Evolutionary conservation across 2,113 vertebrate genomes (phyloP), one percentile per base, ranked within the genome.

Genomic region (Solea senegalensis): DNA sequence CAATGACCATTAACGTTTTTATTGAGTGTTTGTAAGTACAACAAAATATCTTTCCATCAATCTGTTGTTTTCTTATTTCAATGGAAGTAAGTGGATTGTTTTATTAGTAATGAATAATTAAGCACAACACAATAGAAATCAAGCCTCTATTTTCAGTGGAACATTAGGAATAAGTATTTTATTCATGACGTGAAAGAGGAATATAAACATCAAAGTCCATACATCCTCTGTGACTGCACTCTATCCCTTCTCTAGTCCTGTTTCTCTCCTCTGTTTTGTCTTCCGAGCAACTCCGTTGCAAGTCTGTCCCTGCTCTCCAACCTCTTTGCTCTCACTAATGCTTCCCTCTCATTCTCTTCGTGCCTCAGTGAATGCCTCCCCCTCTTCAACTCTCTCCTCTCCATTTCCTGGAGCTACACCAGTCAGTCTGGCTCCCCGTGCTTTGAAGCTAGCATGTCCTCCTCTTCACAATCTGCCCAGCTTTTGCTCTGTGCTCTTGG

Each of bases 341-440:
- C 73, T 67, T 73, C 81, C 74, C 76, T 80, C 78, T 73, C 69
- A 55, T 79, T 76, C 86, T 80, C 82, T 86, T 85, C 84, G 76
- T 79, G 79, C 84, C 88, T 78, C 77, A 80, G 11, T 82, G 78
- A 73, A 68, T 78, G 81, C 72, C 65, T 75, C 54, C 85, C 60
- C 82, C 66, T 84, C 65, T 54, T 71, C 61, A 67, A 39, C 21
- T 65, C 78, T 77, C 67, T 70, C 58, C 68, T 79, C 80, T 86
- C 74, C 79, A 83, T 85, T 82, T 87, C 79, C 83, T 80, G 69
- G 73, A 89, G 78, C 72, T 69, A 76, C 85, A 77, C 39, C 68
- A 80, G 78, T 71, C 73, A 14, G 68, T 79, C 73, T 85, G 82
- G 34, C 67, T 80, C 69, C 51, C 58, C 27, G 40, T 69, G 67